phyloP scores from a whole-genome alignment of 2,797 vertebrate species.

The Gobio occitaniae region DNA sequence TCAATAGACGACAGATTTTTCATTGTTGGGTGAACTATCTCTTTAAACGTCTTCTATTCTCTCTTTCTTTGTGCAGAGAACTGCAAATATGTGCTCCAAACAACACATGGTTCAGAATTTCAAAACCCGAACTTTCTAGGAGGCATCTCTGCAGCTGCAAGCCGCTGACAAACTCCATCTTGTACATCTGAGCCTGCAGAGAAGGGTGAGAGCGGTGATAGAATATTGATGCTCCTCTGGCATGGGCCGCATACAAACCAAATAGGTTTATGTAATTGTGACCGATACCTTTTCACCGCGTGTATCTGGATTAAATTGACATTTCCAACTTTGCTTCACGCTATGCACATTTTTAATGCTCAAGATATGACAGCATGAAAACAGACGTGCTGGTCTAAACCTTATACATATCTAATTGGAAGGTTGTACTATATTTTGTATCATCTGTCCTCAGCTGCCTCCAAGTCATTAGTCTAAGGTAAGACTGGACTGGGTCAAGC shows the following conservation, averaged over 20 bases:
- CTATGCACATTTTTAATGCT: constrained; percentile 61
- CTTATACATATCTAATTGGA: background rate
- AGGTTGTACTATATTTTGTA: background rate
- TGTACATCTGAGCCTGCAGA: constrained; percentile 21
- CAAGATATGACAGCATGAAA: constrained; percentile 71
- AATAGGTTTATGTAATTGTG: constrained; percentile 41
- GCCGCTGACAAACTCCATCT: constrained; percentile 28
- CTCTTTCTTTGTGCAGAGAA: constrained; percentile 4
- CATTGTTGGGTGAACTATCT: background rate
- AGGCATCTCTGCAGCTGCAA: constrained; percentile 18
- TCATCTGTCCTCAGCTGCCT: constrained; percentile 59
- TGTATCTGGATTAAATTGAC: constrained; percentile 3
- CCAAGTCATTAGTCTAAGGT: constrained; percentile 68
- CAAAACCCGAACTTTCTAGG: constrained; percentile 19
- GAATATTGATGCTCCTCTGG: constrained; percentile 42
- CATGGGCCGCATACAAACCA: constrained; percentile 41
- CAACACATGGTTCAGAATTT: constrained; percentile 24
- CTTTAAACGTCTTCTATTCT: constrained; percentile 16
- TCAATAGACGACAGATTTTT: background rate
- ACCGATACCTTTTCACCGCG: background rate
- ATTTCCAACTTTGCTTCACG: background rate
- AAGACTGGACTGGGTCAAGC: constrained; percentile 29
- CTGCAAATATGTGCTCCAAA: constrained; percentile 28
- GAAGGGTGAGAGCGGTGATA: constrained; percentile 22
- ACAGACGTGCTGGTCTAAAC: constrained; percentile 17